Evolutionary conservation across 2,797 vertebrate genomes (phyloP).

Genomic region (Cynopterus sphinx): DNA sequence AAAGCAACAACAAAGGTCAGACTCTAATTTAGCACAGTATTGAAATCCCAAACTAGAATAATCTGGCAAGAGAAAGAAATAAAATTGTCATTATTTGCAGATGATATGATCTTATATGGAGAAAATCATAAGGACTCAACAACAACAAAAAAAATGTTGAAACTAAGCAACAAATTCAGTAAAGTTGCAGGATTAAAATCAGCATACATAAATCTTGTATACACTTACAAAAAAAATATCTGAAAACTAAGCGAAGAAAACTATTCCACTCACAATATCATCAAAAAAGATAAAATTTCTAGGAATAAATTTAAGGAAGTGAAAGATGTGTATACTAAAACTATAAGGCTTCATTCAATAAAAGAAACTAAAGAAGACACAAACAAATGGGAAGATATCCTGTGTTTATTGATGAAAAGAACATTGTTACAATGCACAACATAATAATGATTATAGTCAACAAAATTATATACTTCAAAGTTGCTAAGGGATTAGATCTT

Average conservation of each 20-base stretch:
- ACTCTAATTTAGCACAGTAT: not conserved
- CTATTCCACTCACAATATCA: not conserved
- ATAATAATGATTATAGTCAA: too few relatives aligned
- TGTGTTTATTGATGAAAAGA: not conserved
- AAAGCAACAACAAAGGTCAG: not conserved
- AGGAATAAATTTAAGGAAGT: not conserved
- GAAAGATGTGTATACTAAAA: not conserved
- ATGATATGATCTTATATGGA: not conserved
- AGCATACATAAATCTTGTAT: not conserved
- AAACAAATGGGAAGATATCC: not conserved
- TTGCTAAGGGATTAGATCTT: too few relatives aligned
- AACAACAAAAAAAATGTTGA: not conserved
- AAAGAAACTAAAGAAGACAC: not conserved
- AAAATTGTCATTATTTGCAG: not conserved
- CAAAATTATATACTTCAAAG: too few relatives aligned
- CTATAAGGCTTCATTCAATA: not conserved
- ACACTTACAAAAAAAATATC: not conserved
- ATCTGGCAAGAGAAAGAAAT: not conserved
- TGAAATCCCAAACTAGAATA: not conserved
- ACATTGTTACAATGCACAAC: not conserved
- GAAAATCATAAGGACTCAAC: not conserved
- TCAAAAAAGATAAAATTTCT: not conserved
- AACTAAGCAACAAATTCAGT: not conserved
- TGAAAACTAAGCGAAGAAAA: not conserved
- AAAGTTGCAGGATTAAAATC: not conserved